These are phyloP conservation scores for Morone saxatilis DNA, from an alignment of 2,113 vertebrate genomes.

Conservation along the genomic window DNA sequence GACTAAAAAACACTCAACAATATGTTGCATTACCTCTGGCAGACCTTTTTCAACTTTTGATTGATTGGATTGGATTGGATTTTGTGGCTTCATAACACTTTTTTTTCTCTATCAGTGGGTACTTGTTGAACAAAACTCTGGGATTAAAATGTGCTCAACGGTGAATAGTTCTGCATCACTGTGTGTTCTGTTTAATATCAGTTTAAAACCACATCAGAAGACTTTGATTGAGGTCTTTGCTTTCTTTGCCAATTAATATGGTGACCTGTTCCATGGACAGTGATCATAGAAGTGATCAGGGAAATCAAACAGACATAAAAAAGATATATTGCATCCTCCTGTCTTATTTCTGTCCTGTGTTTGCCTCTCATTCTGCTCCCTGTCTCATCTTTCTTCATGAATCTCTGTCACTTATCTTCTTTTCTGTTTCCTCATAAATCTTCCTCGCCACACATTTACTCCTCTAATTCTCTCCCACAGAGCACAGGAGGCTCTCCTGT, in stretches of 20 bases:
- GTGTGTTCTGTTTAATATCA: constrained; percentile 22
- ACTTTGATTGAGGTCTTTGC: not conserved
- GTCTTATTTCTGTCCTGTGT: not conserved
- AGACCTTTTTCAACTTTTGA: constrained; percentile 21
- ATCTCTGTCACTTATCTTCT: constrained; percentile 25
- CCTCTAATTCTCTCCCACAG: constrained; percentile 17
- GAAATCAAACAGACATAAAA: constrained; percentile 7
- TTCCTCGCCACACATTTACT: not conserved
- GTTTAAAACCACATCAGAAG: not conserved
- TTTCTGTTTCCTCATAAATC: constrained; percentile 9
- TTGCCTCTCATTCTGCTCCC: not conserved
- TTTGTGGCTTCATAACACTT: constrained; percentile 1
- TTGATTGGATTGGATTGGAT: constrained; percentile 1
- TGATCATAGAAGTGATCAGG: constrained; percentile 3
- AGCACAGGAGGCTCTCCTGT: constrained; percentile 7
- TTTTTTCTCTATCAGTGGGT: not conserved
- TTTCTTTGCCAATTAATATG: not conserved
- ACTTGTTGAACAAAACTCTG: not conserved
- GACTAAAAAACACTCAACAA: not conserved
- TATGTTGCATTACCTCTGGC: not conserved
- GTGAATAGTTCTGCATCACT: not conserved
- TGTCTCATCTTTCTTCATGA: constrained; percentile 12
- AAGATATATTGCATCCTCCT: not conserved
- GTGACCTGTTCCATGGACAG: not conserved
- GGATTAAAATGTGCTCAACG: not conserved